A percentile compares a stretch with the other conserved stretches of the same genome.
Conservation (phyloP, 2,113 vertebrate species). For the Acinonyx jubatus region DNA sequence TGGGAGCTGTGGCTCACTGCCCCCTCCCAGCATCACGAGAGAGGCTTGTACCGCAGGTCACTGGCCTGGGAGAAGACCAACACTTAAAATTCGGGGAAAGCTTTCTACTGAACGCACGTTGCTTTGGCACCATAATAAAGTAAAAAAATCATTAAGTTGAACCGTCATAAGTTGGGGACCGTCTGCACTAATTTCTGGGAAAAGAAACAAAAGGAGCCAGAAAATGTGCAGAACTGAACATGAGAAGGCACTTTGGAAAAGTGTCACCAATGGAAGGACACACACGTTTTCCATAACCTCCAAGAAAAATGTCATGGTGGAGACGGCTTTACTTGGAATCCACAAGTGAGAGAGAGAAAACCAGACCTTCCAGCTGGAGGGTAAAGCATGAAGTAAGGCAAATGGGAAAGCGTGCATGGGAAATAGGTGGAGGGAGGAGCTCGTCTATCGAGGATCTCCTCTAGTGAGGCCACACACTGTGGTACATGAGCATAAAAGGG, state of each 20-base stretch:
- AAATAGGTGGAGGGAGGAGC: neutral
- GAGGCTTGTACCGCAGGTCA: neutral
- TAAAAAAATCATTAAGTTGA: neutral
- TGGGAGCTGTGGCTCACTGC: neutral
- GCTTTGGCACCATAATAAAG: neutral
- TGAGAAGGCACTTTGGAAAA: neutral
- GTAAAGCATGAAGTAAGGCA: neutral
- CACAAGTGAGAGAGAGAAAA: neutral
- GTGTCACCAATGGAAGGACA: neutral
- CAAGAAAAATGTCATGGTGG: neutral
- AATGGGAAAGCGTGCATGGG: neutral
- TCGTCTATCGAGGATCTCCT: neutral
- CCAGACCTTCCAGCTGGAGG: neutral
- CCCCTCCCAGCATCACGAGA: neutral
- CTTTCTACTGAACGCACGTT: neutral
- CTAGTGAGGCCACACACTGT: neutral
- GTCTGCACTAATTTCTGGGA: neutral
- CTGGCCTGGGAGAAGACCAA: neutral
- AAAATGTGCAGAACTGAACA: neutral
- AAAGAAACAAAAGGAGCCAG: neutral
- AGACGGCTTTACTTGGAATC: neutral
- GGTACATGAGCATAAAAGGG: neutral
- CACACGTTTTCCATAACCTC: neutral
- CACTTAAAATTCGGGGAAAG: neutral
- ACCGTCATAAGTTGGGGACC: neutral